Conservation (phyloP, 2,113 vertebrate species). For the Micromys minutus region DNA sequence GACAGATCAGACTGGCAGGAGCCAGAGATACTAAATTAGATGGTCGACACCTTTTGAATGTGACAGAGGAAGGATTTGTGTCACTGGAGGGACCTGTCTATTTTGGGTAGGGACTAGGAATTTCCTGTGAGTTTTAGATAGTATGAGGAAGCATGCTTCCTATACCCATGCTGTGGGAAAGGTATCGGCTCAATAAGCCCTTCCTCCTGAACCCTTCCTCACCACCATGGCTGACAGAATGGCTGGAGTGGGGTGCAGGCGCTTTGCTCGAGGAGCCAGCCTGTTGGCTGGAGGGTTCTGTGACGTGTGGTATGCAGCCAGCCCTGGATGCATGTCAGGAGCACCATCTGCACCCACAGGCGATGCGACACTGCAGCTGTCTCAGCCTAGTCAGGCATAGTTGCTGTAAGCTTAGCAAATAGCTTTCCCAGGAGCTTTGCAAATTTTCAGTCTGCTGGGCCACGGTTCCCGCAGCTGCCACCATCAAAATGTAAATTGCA, state of each 20-base stretch:
- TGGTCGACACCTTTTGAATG: neutral
- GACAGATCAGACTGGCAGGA: neutral
- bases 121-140: neutral
- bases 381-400: slow-evolving; percentile 50
- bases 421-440: slow-evolving; percentile 72
- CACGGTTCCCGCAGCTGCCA: slow-evolving; percentile 34
- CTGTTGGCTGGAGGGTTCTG: neutral
- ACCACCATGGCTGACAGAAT: neutral
- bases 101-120: neutral
- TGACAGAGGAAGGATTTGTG: neutral
- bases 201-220: neutral
- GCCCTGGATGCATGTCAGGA: slow-evolving; percentile 25
- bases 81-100: neutral
- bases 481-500: slow-evolving; percentile 62
- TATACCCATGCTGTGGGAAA: neutral
- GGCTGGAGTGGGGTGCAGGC: neutral
- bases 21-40: neutral
- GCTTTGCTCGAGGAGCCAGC: neutral
- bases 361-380: slow-evolving; percentile 52
- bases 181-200: neutral
- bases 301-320: neutral
- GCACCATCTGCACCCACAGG: slow-evolving; percentile 60
- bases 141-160: neutral
- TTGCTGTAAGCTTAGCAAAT: slow-evolving; percentile 70
- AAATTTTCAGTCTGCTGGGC: slow-evolving; percentile 72